phyloP scores from a whole-genome alignment of 1,140 invertebrate species.

The Schlechtendalia chinensis region DNA sequence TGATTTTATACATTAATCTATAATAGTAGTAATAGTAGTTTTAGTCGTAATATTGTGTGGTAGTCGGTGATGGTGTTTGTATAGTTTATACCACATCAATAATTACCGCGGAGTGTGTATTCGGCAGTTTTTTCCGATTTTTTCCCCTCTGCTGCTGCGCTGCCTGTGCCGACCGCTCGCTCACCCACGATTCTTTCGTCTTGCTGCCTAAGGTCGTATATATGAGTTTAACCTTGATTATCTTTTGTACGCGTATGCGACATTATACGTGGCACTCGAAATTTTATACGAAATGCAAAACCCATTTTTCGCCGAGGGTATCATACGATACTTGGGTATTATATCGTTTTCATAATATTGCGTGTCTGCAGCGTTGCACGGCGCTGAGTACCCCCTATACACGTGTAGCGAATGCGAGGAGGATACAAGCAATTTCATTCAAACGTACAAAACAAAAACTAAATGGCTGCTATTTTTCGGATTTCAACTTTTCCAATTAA shows the following conservation, averaged over 20 bases:
- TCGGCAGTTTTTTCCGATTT: slow-evolving; percentile 16
- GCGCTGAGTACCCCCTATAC: too few species aligned
- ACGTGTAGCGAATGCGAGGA: too few species aligned
- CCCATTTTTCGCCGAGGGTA: background rate
- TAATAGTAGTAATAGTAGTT: background rate
- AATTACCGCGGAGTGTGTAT: slow-evolving; percentile 4
- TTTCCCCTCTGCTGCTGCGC: background rate
- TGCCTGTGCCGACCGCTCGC: background rate
- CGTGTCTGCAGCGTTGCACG: background rate
- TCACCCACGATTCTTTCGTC: too few species aligned
- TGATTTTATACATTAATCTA: background rate
- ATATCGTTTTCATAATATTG: background rate
- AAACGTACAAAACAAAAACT: too few species aligned
- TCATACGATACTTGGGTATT: too few species aligned
- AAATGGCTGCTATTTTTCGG: too few species aligned
- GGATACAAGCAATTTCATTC: too few species aligned
- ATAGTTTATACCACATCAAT: slow-evolving; percentile 5
- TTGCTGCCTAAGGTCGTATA: background rate
- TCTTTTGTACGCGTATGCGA: background rate
- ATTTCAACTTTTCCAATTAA: too few species aligned
- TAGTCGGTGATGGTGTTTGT: background rate
- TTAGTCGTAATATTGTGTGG: background rate
- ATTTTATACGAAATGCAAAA: slow-evolving; percentile 12
- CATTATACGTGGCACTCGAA: background rate
- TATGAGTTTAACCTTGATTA: slow-evolving; percentile 27